These are phyloP conservation scores for Sussaba pulchella DNA, from an alignment of 2,888 invertebrate genomes.

Conservation along the genomic window DNA sequence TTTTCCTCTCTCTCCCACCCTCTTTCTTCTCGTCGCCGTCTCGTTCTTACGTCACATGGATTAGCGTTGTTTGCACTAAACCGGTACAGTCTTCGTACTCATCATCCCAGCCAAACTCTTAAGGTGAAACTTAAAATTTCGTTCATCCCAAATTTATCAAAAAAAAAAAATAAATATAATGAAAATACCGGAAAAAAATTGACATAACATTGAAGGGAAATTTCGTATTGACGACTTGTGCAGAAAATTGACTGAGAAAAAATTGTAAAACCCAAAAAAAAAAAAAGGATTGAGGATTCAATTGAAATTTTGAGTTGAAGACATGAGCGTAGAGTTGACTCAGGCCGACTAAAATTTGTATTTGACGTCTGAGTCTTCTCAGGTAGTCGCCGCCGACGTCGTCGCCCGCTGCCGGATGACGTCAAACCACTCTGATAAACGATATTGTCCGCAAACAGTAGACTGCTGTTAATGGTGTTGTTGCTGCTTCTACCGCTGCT, in stretches of 20 bases:
- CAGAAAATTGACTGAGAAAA: no score
- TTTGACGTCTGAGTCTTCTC: slow-evolving; percentile 40
- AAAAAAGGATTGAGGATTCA: no score
- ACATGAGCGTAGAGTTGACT: not conserved
- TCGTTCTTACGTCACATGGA: slow-evolving; percentile 46
- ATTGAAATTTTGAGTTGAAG: not conserved
- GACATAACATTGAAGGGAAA: no score
- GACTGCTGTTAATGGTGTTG: slow-evolving; percentile 40
- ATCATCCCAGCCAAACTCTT: not conserved
- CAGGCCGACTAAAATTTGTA: slow-evolving; percentile 25
- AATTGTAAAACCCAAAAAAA: no score
- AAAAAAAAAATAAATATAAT: not conserved
- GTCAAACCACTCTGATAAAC: slow-evolving; percentile 60
- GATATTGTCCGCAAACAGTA: slow-evolving; percentile 66
- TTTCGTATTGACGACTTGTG: no score
- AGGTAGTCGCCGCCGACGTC: slow-evolving; percentile 36
- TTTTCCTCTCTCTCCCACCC: no score
- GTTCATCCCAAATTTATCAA: not conserved
- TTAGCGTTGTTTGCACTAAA: slow-evolving; percentile 26
- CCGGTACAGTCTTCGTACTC: not conserved
- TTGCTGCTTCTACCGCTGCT: not conserved
- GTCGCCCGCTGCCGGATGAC: slow-evolving; percentile 46
- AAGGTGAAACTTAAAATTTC: not conserved
- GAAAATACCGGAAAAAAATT: no score
- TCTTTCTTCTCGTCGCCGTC: slow-evolving; percentile 10